Evolutionary conservation across 1,140 invertebrate species (phyloP).

Genomic region (Eueides isabella): DNA sequence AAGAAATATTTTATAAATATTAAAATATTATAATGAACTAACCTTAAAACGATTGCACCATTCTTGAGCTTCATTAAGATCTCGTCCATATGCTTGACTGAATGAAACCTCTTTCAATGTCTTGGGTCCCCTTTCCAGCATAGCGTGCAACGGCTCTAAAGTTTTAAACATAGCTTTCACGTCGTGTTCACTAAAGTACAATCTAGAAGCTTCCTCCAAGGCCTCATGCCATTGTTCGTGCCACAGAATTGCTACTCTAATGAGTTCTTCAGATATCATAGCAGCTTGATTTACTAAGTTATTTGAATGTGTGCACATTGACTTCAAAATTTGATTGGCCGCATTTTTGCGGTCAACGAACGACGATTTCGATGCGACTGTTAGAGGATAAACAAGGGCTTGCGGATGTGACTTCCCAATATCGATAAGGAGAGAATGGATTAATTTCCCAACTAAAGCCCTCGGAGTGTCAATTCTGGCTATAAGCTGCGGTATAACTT

Average conservation of each 20-base stretch:
- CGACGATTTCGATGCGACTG: slow-evolving; percentile 98
- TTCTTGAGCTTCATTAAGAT: slow-evolving; percentile 96
- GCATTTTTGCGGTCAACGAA: slow-evolving; percentile 92
- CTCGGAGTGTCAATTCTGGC: slow-evolving; percentile 97
- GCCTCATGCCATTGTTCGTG: slow-evolving; percentile 99
- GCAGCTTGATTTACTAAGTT: slow-evolving; percentile 96
- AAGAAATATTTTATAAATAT: no score
- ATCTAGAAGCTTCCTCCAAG: slow-evolving; percentile 96
- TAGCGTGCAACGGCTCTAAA: slow-evolving; percentile 96
- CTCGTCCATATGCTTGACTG: slow-evolving; percentile 96
- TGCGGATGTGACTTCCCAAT: slow-evolving; percentile 95
- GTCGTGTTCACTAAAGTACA: slow-evolving; percentile 97
- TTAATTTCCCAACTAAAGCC: slow-evolving; percentile 92
- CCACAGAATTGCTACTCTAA: slow-evolving; percentile 99
- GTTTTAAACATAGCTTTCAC: slow-evolving; percentile 98
- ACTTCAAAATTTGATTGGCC: slow-evolving; percentile 97
- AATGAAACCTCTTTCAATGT: slow-evolving; percentile 99
- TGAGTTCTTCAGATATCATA: slow-evolving; percentile 97
- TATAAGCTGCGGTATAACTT: slow-evolving; percentile 99
- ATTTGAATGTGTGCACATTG: slow-evolving; percentile 96
- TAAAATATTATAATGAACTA: no score
- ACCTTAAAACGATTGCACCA: slow-evolving; percentile 96
- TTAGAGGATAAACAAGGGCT: slow-evolving; percentile 98
- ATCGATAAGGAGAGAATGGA: slow-evolving; percentile 96
- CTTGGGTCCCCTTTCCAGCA: slow-evolving; percentile 96